These are phyloP conservation scores for Masticophis lateralis DNA, from an alignment of 2,797 vertebrate genomes.

Conservation along the genomic window DNA sequence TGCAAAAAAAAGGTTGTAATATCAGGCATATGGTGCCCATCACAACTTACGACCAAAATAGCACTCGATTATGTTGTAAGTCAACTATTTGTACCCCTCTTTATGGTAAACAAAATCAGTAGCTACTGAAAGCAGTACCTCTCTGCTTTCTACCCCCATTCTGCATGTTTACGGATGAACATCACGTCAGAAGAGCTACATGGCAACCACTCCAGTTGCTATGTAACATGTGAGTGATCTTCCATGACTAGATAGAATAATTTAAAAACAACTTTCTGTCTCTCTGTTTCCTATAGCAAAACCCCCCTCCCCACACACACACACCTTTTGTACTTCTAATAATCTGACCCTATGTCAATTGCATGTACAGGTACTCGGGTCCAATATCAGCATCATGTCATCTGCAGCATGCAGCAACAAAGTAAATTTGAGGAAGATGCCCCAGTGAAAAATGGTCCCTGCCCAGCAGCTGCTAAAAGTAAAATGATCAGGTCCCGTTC, in stretches of 20 bases:
- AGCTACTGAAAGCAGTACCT: background rate
- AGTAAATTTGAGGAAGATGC: background rate
- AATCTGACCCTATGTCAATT: background rate
- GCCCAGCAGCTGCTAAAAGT: conserved; percentile 9
- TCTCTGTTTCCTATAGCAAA: background rate
- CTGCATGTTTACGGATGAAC: background rate
- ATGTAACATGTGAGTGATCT: background rate
- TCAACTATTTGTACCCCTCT: background rate
- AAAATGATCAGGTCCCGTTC: conserved; percentile 31
- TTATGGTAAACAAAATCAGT: background rate
- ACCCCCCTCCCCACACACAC: too few relatives aligned
- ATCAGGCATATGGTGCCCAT: background rate
- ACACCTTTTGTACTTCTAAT: background rate
- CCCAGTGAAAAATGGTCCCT: background rate
- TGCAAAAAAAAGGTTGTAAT: background rate
- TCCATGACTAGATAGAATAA: background rate
- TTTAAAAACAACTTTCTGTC: background rate
- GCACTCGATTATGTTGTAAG: background rate
- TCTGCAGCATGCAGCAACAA: background rate
- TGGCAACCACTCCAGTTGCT: background rate
- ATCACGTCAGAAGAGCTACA: background rate
- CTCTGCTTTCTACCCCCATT: background rate
- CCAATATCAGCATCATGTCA: background rate
- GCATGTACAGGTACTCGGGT: conserved; percentile 18
- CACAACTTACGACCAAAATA: background rate